These are phyloP conservation scores for Germaria angustata DNA, from an alignment of 2,888 invertebrate species.

Conservation along the genomic window DNA sequence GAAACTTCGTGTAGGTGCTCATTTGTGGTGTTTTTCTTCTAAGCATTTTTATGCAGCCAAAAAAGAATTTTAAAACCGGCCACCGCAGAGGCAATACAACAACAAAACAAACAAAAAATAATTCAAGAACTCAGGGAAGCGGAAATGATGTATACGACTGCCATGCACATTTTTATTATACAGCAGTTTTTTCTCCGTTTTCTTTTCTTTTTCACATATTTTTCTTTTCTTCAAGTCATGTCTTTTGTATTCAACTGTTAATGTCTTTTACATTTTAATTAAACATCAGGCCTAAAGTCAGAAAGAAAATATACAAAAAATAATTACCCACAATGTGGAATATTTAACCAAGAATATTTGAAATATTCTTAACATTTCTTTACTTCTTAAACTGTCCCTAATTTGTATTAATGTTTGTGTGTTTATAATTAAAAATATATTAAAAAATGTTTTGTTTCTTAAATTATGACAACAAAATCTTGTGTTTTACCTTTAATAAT, in stretches of 20 bases:
- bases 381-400: slow-evolving; percentile 37
- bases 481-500: background rate
- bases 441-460: background rate
- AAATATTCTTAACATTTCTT: slow-evolving; percentile 20
- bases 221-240: slow-evolving; percentile 35
- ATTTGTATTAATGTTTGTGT: slow-evolving; percentile 20
- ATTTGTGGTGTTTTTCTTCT: slow-evolving; percentile 18
- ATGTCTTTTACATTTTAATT: slow-evolving; percentile 66
- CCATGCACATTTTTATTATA: slow-evolving; percentile 65
- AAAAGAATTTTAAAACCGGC: slow-evolving; percentile 34
- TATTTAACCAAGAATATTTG: slow-evolving; percentile 20
- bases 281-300: slow-evolving; percentile 53
- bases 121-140: slow-evolving; percentile 76
- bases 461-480: slow-evolving; percentile 36
- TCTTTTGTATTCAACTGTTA: slow-evolving; percentile 47
- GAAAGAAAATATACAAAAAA: background rate
- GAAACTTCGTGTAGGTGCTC: slow-evolving; percentile 31
- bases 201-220: slow-evolving; percentile 1
- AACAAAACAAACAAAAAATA: background rate
- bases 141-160: slow-evolving; percentile 80
- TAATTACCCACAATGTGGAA: slow-evolving; percentile 12
- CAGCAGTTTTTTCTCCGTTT: slow-evolving; percentile 33
- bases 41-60: background rate
- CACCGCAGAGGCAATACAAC: slow-evolving; percentile 9
- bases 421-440: slow-evolving; percentile 30